Percentiles rank a stretch among this genome's conserved stretches.
Conservation (phyloP, 2,797 vertebrate species). For the Mycteria americana region DNA sequence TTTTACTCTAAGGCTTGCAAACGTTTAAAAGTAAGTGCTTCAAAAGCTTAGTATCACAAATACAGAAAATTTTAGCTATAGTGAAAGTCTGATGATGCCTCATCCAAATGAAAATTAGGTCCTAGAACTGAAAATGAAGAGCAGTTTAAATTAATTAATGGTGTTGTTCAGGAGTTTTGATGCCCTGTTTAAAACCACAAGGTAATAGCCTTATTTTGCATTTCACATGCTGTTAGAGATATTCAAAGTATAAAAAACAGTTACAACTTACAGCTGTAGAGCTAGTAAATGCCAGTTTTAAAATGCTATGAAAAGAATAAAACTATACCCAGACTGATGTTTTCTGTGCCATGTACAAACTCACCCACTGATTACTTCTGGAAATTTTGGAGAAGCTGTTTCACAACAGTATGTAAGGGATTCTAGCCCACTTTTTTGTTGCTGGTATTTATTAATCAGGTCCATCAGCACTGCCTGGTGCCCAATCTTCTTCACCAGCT, state of each 20-base stretch:
- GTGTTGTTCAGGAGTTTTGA: background rate
- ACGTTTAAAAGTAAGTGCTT: background rate
- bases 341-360: background rate
- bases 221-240: background rate
- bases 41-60: background rate
- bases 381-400: background rate
- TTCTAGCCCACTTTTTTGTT: background rate
- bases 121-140: background rate
- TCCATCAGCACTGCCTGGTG: slow-evolving; percentile 77
- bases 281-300: background rate
- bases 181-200: background rate
- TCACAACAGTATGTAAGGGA: background rate
- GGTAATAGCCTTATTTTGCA: background rate
- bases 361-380: slow-evolving; percentile 50
- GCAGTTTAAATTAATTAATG: background rate
- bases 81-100: background rate
- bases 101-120: background rate
- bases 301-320: background rate
- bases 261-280: background rate
- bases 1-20: background rate
- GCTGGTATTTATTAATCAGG: slow-evolving; percentile 72
- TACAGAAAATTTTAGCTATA: background rate
- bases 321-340: background rate
- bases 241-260: background rate
- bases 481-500: slow-evolving; percentile 77